Base-by-base conservation (phyloP, 2,113 vertebrate species). In the Notarius quadriscutis region DNA sequence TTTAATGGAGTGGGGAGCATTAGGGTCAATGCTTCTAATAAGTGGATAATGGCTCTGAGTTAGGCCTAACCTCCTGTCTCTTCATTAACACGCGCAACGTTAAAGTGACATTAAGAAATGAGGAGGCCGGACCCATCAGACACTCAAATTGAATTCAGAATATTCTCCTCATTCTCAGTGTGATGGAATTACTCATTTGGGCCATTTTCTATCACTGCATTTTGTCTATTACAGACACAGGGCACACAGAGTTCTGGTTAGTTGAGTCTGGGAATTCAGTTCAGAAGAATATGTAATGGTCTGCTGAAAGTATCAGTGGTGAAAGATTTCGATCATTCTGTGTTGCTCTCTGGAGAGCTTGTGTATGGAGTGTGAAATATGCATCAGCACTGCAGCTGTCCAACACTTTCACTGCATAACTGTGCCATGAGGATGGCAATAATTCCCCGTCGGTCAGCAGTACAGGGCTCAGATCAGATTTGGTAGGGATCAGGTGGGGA, bases 1-100 rank as follows among this genome's bases (percentile, higher is more conserved):
- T 92, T 89, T 94, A 94, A 94, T 94, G 91, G 91, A 93, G 93
- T 92, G 91, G 89, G 91, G 89, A 92, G 88, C 92, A 94, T 94
- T 91, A 94, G 48, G 93, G 91, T 92, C 92, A 92, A 89, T 91
- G 83, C 88, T 90, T 88, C 88, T 93, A 91, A 94, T 93, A 91
- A 91, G 87, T 91, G 92, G 87, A 91, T 93, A 93, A 95, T 94
- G 89, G 91, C 92, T 91, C 92, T 92, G 91, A 92, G 88, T 92
- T 86, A 84, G 89, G 91, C 90, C 90, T 91, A 87, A 89, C 91
- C 92, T 91, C 91, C 86, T 79, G 90, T 89, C 86, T 81, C 62
- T 80, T 88, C 87, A 91, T 93, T 93, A 92, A 92, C 83, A 89
- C 86, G 27, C 63, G 27, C 90, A 87, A 90, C 89, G 89, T 93